Base-by-base conservation (phyloP, 2,113 vertebrate genomes). In the Piaya cayana region DNA sequence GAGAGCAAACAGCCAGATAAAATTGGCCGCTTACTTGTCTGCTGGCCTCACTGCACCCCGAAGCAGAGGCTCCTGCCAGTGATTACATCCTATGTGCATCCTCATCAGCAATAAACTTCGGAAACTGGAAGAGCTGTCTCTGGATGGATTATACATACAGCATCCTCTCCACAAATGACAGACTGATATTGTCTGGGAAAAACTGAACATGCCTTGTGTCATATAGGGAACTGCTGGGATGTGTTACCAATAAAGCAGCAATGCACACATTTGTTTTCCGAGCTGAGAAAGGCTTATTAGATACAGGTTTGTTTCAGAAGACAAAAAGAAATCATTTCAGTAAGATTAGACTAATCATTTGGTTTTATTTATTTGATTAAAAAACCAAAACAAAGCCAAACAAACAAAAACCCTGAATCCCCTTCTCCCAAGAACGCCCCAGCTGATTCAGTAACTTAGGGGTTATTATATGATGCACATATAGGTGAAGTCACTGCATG, bases 51-150 rank as follows among this genome's bases (percentile, higher is more conserved):
- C 79, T 42, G 93, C 91, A 96, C 95, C 96, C 97, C 8, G 5
- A 93, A 86, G 90, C 92, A 68, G 37, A 64, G 64, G 75, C 82
- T 96, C 64, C 94, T 95, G 95, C 95, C 94, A 95, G 97, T 47
- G 82, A 97, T 90, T 97, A 95, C 94, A 97, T 96, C 93, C 95
- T 92, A 86, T 93, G 75, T 91, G 86, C 88, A 93, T 97, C 97
- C 96, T 97, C 94, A 97, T 97, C 96, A 97, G 97, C 95, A 96
- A 93, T 93, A 92, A 97, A 90, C 90, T 97, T 83, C 55, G 70
- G 94, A 96, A 97, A 96, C 81, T 82, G 84, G 89, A 92, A 96
- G 92, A 90, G 90, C 74, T 7, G 43, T 85, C 93, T 97, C 36
- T 83, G 93, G 86, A 94, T 71, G 32, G 67, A 88, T 72, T 95